Evolutionary conservation across 2,113 vertebrate genomes (phyloP).

Genomic region (Lasiurus borealis): DNA sequence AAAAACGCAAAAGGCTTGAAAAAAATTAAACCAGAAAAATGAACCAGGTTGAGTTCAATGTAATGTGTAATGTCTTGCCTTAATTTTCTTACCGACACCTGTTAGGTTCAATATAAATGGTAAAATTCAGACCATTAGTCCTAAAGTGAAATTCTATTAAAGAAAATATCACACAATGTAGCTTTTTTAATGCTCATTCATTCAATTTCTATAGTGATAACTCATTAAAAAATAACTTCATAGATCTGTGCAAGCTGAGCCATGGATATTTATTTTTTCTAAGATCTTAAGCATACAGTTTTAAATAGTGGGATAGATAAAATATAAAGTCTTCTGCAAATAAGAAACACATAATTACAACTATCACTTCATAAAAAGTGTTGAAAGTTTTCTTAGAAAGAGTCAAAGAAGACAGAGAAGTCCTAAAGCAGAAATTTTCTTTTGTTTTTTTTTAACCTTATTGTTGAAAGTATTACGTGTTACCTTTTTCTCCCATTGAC

Average conservation of each 20-base stretch:
- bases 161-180: not conserved
- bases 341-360: not conserved
- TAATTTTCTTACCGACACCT: slow-evolving; percentile 59
- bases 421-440: not conserved
- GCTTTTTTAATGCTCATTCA: slow-evolving; percentile 15
- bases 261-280: slow-evolving; percentile 38
- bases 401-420: not conserved
- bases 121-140: slow-evolving; percentile 59
- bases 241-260: slow-evolving; percentile 54
- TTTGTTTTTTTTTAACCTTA: no score
- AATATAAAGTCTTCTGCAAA: not conserved
- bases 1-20: slow-evolving; percentile 46
- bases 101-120: slow-evolving; percentile 38
- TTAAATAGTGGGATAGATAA: not conserved
- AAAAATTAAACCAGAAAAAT: not conserved
- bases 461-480: no score
- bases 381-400: not conserved
- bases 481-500: no score
- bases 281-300: slow-evolving; percentile 53
- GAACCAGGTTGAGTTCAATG: not conserved
- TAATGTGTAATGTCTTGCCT: not conserved
- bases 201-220: slow-evolving; percentile 51
- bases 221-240: slow-evolving; percentile 60
- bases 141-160: slow-evolving; percentile 63
- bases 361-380: fast-evolving